phyloP scores from a whole-genome alignment of 2,797 vertebrate genomes.

The Moxostoma hubbsi region DNA sequence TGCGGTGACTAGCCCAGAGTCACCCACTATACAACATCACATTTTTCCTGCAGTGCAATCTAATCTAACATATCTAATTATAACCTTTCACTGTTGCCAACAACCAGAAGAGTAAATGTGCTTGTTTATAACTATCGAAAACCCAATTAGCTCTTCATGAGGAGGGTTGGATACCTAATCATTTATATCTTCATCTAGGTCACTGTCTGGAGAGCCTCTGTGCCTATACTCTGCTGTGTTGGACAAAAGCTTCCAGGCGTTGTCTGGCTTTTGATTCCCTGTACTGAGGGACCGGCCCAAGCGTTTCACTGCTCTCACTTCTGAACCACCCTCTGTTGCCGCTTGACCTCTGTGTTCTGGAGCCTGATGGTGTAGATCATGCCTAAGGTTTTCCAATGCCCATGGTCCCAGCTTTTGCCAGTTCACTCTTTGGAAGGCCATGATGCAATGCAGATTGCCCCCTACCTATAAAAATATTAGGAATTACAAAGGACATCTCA shows the following conservation, averaged over 20 bases:
- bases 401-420: slow-evolving; percentile 97
- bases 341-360: slow-evolving; percentile 76
- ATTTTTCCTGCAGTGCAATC: neutral
- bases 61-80: no score
- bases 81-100: no score
- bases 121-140: neutral
- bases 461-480: slow-evolving; percentile 71
- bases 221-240: slow-evolving; percentile 86
- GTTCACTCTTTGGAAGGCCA: slow-evolving; percentile 95
- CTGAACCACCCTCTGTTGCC: slow-evolving; percentile 73
- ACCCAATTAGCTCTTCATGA: neutral
- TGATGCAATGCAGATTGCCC: slow-evolving; percentile 97
- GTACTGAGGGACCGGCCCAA: slow-evolving; percentile 89
- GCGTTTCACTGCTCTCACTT: slow-evolving; percentile 84
- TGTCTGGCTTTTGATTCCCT: slow-evolving; percentile 85
- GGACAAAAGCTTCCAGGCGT: slow-evolving; percentile 84
- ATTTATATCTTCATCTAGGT: slow-evolving; percentile 85
- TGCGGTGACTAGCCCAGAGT: no score
- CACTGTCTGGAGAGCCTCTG: slow-evolving; percentile 86
- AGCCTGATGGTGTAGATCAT: slow-evolving; percentile 82
- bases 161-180: slow-evolving; percentile 68
- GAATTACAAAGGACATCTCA: neutral
- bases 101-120: neutral
- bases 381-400: slow-evolving; percentile 89
- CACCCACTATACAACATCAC: neutral